Base-by-base conservation (phyloP, 2,113 vertebrate species). In the Odontophorus gujanensis region DNA sequence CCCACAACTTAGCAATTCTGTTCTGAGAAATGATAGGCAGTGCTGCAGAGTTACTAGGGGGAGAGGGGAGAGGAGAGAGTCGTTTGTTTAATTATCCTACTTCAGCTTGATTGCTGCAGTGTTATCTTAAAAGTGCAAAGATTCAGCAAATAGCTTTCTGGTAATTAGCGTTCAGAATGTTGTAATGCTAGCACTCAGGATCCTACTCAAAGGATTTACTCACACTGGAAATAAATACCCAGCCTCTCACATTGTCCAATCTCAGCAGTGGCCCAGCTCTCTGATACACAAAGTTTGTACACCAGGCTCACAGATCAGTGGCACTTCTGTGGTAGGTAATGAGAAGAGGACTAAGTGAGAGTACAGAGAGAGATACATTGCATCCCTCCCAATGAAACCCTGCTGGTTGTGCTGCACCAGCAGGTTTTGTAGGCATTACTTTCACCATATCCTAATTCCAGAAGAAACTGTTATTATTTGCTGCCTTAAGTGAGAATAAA, bases 301-400 rank as follows among this genome's bases (percentile, higher is more conserved):
- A 22, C 21, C 18, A 40, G 57, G 21, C 25, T 91, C 7, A 4
- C 0, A 5, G 43, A 65, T 47, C 65, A 62, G 65, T 26, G 20
- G 26, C 13, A 3, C 24, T 68, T 58, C 38, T 11, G 34, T 16
- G 65, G 30, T 51, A 59, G 13, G 36, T 7, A 53, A 69, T 2
- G 2, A 36, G 34, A 53, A 76, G 36, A 7, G 11, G 4, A 16
- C 9, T 63, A 28, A 0, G 1, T 47, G 57, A 25, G 0, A 57
- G 48, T 6, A 20, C 68, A 53, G n/a, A 71, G 32, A 32, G 19
- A 57, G 32, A 57, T 17, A 13, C 32, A 8, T 50, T 40, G 76
- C 81, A 25, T 68, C 75, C 62, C 43, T 43, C 34, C 2, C 18
- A 45, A 51, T 2, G 2, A 47, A 55, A 32, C 47, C 55, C 2